Percentiles rank a stretch among this genome's conserved stretches.
phyloP scores from a whole-genome alignment of 2,888 invertebrate species.

The Sturmia bella region DNA sequence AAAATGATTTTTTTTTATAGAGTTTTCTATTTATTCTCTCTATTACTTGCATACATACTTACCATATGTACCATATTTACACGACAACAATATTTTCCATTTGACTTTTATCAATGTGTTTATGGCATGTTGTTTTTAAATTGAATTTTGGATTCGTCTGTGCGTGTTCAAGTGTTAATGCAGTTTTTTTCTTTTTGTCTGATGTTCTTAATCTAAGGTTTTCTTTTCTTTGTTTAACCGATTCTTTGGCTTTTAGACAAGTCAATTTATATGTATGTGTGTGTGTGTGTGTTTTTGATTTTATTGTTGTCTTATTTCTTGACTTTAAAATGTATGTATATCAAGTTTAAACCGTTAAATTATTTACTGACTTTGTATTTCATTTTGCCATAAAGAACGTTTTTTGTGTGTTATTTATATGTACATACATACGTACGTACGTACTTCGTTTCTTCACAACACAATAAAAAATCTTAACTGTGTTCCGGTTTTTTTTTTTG shows the following conservation, averaged over 20 bases:
- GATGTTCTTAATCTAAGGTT: constrained; percentile 37
- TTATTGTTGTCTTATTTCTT: constrained; percentile 7
- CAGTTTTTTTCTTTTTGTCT: constrained; percentile 27
- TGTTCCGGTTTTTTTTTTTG: constrained; percentile 11
- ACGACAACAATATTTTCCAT: no score
- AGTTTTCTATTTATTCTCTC: constrained; percentile 9
- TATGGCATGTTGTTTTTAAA: not conserved
- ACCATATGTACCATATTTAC: not conserved
- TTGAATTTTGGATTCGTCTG: constrained; percentile 14
- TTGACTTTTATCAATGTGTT: not conserved
- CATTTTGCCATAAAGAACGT: constrained; percentile 53
- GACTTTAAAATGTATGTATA: constrained; percentile 37
- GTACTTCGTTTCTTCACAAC: constrained; percentile 7
- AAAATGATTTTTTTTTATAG: constrained; percentile 18
- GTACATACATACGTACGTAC: no score
- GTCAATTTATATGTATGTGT: not conserved
- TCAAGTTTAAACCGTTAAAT: constrained; percentile 60
- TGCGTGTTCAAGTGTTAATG: constrained; percentile 58
- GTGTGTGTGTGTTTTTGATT: constrained; percentile 13
- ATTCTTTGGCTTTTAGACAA: constrained; percentile 21
- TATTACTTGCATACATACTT: no score
- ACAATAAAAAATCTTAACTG: constrained; percentile 6
- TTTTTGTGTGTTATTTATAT: constrained; percentile 24
- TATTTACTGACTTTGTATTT: constrained; percentile 47
- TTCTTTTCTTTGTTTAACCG: constrained; percentile 12